Evolutionary conservation across 1,140 invertebrate species (phyloP).

Genomic region (Drosophila auraria): DNA sequence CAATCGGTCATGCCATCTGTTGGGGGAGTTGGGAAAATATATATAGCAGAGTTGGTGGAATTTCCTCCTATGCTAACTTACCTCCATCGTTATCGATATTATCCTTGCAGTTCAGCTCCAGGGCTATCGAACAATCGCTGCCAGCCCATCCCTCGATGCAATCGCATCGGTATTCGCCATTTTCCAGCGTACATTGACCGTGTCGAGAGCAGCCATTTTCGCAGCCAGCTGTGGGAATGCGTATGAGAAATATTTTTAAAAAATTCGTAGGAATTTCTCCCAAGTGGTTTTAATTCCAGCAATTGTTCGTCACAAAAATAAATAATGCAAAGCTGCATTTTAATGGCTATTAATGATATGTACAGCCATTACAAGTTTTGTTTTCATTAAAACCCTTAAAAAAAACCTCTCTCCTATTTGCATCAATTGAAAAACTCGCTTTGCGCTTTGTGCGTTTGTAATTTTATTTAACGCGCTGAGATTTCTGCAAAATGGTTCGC

Average conservation of each 20-base stretch:
- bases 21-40: too few species aligned
- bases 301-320: not conserved
- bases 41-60: not conserved
- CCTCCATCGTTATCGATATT: slow-evolving; percentile 98
- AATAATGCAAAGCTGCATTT: slow-evolving; percentile 16
- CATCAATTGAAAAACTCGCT: not conserved
- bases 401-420: not conserved
- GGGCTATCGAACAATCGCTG: slow-evolving; percentile 93
- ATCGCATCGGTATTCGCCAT: slow-evolving; percentile 95
- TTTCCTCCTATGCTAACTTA: slow-evolving; percentile 85
- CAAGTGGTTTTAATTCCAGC: slow-evolving; percentile 4
- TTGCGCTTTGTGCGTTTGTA: slow-evolving; percentile 21
- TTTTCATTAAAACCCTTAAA: slow-evolving; percentile 7
- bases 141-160: slow-evolving; percentile 97
- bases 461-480: slow-evolving; percentile 26
- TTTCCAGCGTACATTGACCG: slow-evolving; percentile 94
- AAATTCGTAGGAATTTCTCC: too few species aligned
- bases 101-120: slow-evolving; percentile 97
- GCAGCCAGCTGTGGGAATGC: slow-evolving; percentile 92
- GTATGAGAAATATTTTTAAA: too few species aligned
- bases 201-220: slow-evolving; percentile 96
- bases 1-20: slow-evolving; percentile 99
- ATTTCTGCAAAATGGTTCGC: slow-evolving; percentile 34
- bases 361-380: slow-evolving; percentile 7
- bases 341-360: slow-evolving; percentile 15